These are phyloP conservation scores for Keiferia lycopersicella DNA, from an alignment of 2,888 invertebrate species.

Conservation along the genomic window DNA sequence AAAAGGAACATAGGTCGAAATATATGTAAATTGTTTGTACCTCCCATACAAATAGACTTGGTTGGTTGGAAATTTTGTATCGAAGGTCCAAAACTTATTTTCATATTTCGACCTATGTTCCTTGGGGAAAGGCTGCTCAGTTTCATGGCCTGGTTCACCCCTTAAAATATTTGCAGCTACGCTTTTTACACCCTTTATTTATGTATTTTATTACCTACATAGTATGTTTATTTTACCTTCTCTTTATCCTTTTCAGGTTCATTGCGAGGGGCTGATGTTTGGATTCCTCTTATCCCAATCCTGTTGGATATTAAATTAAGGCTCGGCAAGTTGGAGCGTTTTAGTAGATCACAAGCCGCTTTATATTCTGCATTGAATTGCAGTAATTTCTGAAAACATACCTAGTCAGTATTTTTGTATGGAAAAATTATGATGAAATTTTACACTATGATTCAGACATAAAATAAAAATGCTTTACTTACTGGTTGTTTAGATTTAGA, in stretches of 20 bases:
- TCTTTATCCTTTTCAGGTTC: conserved; percentile 43
- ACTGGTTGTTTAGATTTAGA: conserved; percentile 60
- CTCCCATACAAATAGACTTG: too few species aligned
- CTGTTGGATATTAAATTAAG: conserved; percentile 48
- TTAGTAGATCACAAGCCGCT: conserved; percentile 77
- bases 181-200: too few species aligned
- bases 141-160: too few species aligned
- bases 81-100: too few species aligned
- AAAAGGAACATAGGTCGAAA: too few species aligned
- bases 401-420: background rate
- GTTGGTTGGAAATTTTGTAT: too few species aligned
- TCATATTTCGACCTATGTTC: too few species aligned
- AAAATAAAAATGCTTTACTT: conserved; percentile 38
- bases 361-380: conserved; percentile 77
- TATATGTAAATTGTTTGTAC: too few species aligned
- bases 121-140: too few species aligned
- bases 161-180: too few species aligned
- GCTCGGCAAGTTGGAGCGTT: conserved; percentile 73
- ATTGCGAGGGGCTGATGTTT: conserved; percentile 52
- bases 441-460: background rate
- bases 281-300: conserved; percentile 44
- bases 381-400: conserved; percentile 49
- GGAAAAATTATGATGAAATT: background rate
- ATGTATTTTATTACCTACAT: too few species aligned
- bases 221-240: conserved; percentile 44